Base-by-base conservation (phyloP, 2,113 vertebrate genomes). In the Istiophorus platypterus region DNA sequence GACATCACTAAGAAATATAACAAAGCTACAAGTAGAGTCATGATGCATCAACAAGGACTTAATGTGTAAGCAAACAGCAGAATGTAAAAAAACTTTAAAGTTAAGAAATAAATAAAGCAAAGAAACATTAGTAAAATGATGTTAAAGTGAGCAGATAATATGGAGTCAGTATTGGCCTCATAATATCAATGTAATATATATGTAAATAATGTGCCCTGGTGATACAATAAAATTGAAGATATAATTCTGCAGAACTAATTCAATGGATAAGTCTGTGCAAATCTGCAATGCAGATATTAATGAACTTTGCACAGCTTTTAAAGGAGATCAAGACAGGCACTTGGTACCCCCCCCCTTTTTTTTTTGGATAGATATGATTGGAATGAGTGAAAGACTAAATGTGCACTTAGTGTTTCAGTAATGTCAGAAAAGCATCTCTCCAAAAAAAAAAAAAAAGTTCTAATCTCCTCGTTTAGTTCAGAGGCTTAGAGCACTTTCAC, bases 401-500 rank as follows among this genome's bases (percentile, higher is more conserved):
- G 68, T 56, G 29, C 29, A 7, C 14, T 54, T 22, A 37, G 20
- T 15, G 62, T 76, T 73, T 78, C 72, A 27, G 13, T 81, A 57
- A 79, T 75, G 78, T 71, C 69, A 77, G 70, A 39, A 49, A 78
- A 80, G 41, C 72, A 26, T 70, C 85, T 82, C 81, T 87, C 24
- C 22, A 15, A 59, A 20, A 76, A 47, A 42, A 26, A 15, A 59
- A 20, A 76, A 47, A 42, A 27, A 49, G 20, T 59, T 86, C 54
- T 81, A 79, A 82, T 90, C 85, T 81, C 45, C 47, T 80, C 69
- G 49, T 77, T 86, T 54, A 39, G 54, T 70, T 70, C 47, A 72
- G 78, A 64, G 29, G 79, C 61, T 89, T 39, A 59, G 17, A 71
- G 63, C 78, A 27, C 76, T 73, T 88, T 80, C 80, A 52, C 88